Conservation (phyloP, 2,797 vertebrate species). For the Oreochromis grahami region DNA sequence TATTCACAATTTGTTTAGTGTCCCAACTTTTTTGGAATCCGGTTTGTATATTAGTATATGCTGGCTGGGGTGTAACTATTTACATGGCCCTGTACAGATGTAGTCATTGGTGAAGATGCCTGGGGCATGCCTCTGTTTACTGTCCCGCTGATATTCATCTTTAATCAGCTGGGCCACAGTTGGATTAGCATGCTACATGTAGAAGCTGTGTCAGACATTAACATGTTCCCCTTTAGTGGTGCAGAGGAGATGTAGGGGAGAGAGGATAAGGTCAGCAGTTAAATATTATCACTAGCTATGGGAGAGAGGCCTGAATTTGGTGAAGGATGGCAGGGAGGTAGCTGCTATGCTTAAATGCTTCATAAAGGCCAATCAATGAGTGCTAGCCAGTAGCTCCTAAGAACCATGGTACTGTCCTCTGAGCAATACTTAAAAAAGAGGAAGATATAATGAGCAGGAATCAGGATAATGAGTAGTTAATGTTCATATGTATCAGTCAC, state of each 20-base stretch:
- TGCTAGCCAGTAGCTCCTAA: conserved; percentile 25
- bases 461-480: background rate
- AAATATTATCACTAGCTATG: conserved; percentile 71
- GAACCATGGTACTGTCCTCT: background rate
- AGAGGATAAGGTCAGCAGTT: conserved; percentile 70
- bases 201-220: conserved; percentile 53
- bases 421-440: background rate
- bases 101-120: conserved; percentile 39
- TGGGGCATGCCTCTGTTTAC: conserved; percentile 44
- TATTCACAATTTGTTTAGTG: no score
- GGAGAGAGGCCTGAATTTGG: conserved; percentile 44
- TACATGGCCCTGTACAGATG: conserved; percentile 48
- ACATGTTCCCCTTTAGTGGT: conserved; percentile 46
- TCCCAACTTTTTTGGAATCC: no score
- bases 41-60: conserved; percentile 27
- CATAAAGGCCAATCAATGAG: conserved; percentile 46
- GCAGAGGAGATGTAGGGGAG: conserved; percentile 21
- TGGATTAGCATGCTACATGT: conserved; percentile 62
- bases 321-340: conserved; percentile 16
- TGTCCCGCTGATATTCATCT: conserved; percentile 62
- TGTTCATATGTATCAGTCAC: conserved; percentile 4
- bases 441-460: background rate
- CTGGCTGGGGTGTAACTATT: conserved; percentile 29
- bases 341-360: conserved; percentile 48
- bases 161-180: conserved; percentile 62